A percentile compares a stretch with the other conserved stretches of the same genome.
phyloP scores from a whole-genome alignment of 2,113 vertebrate species.

The Hyla sarda region DNA sequence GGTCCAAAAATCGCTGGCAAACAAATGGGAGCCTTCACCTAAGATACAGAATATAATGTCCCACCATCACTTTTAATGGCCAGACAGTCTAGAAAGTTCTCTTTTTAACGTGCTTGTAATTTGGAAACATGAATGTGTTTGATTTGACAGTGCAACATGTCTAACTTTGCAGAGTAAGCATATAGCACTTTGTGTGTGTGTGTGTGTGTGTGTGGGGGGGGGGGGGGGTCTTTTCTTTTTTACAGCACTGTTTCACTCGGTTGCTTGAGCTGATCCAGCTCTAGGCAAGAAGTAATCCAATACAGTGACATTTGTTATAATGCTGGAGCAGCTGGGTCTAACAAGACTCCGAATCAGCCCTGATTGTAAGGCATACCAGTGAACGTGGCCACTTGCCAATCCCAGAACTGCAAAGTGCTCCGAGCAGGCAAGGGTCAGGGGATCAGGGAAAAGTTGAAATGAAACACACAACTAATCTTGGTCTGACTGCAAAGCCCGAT shows the following conservation, averaged over 20 bases:
- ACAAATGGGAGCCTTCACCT: too few species aligned
- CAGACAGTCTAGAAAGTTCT: too few species aligned
- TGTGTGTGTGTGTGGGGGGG: too few species aligned
- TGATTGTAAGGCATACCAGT: not conserved
- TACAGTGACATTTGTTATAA: constrained; percentile 7
- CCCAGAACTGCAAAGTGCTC: not conserved
- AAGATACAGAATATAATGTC: too few species aligned
- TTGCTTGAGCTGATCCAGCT: not conserved
- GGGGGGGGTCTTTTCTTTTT: too few species aligned
- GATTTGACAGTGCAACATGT: too few species aligned
- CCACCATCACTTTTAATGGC: too few species aligned
- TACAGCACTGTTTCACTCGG: not conserved
- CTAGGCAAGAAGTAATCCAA: not conserved
- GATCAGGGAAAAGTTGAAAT: not conserved
- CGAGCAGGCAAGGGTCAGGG: not conserved
- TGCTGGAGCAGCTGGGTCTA: not conserved
- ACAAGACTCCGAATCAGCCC: not conserved
- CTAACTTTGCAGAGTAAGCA: too few species aligned
- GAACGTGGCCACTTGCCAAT: not conserved
- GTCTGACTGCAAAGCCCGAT: not conserved
- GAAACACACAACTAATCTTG: not conserved
- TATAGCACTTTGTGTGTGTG: too few species aligned
- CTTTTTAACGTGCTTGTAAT: too few species aligned
- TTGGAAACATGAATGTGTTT: too few species aligned
- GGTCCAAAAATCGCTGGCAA: too few species aligned